Evolutionary conservation across 2,113 vertebrate genomes (phyloP).

Genomic region (Nothobranchius furzeri): DNA sequence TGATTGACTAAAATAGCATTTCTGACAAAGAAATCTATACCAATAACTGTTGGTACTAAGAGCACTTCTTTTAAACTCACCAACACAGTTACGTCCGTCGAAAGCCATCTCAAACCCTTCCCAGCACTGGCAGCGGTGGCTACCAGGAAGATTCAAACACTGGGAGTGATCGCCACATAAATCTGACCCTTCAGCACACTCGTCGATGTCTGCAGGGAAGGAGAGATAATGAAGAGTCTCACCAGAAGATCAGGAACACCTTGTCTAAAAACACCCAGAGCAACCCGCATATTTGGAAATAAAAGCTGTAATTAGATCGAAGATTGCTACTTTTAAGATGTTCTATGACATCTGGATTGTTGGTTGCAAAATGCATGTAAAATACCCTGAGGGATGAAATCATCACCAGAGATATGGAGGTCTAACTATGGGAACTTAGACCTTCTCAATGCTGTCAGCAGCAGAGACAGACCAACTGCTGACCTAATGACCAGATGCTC

Average conservation of each 20-base stretch:
- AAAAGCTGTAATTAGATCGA: constrained; percentile 48
- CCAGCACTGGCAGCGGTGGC: constrained; percentile 85
- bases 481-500: constrained; percentile 58
- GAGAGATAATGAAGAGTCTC: constrained; percentile 1
- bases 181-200: constrained; percentile 80
- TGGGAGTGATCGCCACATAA: constrained; percentile 80
- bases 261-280: constrained; percentile 5
- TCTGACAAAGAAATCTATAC: no score
- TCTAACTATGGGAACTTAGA: constrained; percentile 53
- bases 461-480: constrained; percentile 53
- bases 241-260: constrained; percentile 21
- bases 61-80: constrained; percentile 72
- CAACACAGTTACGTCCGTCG: constrained; percentile 79
- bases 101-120: constrained; percentile 73
- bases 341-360: constrained; percentile 24
- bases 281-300: constrained; percentile 6
- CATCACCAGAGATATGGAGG: constrained; percentile 30
- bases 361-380: constrained; percentile 1
- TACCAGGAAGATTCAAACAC: constrained; percentile 84
- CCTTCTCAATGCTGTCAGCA: constrained; percentile 54
- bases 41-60: no score
- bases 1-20: no score
- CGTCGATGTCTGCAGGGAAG: constrained; percentile 83
- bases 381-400: background rate
- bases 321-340: constrained; percentile 27